Conservation (phyloP, 2,888 invertebrate genomes). For the Stenodera caucasica region DNA sequence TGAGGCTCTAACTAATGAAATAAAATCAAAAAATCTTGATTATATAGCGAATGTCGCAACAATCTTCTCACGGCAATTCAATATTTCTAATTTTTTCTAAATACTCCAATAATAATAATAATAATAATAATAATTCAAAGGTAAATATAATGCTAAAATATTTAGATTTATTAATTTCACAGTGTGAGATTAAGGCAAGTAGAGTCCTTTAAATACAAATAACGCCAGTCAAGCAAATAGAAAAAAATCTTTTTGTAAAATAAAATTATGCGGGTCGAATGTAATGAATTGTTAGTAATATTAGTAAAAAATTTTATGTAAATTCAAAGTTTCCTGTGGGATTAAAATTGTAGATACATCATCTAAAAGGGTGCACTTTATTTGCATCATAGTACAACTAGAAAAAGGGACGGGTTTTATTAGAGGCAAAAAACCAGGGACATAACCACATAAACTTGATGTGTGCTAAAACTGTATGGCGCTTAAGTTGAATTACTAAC, state of each 20-base stretch:
- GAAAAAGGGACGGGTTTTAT: too few relatives aligned
- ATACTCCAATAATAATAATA: background rate
- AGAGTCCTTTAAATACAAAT: background rate
- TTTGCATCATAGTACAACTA: constrained; percentile 27
- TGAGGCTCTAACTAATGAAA: background rate
- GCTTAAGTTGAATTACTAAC: too few relatives aligned
- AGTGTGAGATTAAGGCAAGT: constrained; percentile 38
- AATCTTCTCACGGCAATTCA: constrained; percentile 1
- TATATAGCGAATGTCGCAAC: constrained; percentile 2
- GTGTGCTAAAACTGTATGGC: too few relatives aligned
- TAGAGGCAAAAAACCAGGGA: background rate
- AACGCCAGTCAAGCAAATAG: background rate
- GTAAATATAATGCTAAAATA: constrained; percentile 32
- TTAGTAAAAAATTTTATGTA: background rate
- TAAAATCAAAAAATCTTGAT: background rate
- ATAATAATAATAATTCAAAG: background rate
- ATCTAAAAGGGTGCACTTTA: constrained; percentile 38
- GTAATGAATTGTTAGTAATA: constrained; percentile 2
- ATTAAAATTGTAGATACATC: constrained; percentile 31
- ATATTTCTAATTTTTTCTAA: background rate
- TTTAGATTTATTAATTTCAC: constrained; percentile 49
- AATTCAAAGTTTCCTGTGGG: constrained; percentile 15
- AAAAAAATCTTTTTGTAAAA: background rate
- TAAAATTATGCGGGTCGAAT: constrained; percentile 7
- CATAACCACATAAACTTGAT: too few relatives aligned